phyloP scores from a whole-genome alignment of 2,797 vertebrate genomes.

The Lagodon rhomboides region DNA sequence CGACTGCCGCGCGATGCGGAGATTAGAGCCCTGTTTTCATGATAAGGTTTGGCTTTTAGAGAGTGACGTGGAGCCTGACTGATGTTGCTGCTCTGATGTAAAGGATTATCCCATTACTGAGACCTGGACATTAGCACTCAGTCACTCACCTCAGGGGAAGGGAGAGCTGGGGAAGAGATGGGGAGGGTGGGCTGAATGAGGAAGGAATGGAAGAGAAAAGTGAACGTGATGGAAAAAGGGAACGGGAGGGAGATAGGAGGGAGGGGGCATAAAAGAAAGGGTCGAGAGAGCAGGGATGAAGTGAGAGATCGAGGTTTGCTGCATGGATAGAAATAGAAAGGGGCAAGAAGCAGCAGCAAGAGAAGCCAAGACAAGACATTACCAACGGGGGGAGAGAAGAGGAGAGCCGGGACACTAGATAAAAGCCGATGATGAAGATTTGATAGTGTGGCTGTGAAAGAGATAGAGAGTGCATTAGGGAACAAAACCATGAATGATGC shows the following conservation, averaged over 20 bases:
- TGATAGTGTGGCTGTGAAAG: slow-evolving; percentile 75
- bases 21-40: slow-evolving; percentile 52
- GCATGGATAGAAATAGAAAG: slow-evolving; percentile 67
- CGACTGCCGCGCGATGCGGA: slow-evolving; percentile 23
- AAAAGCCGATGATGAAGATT: slow-evolving; percentile 81
- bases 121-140: slow-evolving; percentile 68
- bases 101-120: slow-evolving; percentile 75
- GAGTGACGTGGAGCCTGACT: slow-evolving; percentile 42
- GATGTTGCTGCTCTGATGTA: slow-evolving; percentile 58
- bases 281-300: slow-evolving; percentile 62
- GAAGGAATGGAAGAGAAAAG: slow-evolving; percentile 52
- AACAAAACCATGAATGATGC: slow-evolving; percentile 85
- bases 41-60: slow-evolving; percentile 63
- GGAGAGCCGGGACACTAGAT: slow-evolving; percentile 66
- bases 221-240: slow-evolving; percentile 60
- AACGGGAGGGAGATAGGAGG: slow-evolving; percentile 43
- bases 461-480: slow-evolving; percentile 80
- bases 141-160: slow-evolving; percentile 69
- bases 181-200: slow-evolving; percentile 23
- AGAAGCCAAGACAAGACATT: slow-evolving; percentile 59
- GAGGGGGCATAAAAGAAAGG: slow-evolving; percentile 48
- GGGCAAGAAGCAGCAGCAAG: slow-evolving; percentile 40
- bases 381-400: slow-evolving; percentile 24
- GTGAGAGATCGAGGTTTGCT: slow-evolving; percentile 54
- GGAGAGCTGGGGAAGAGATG: slow-evolving; percentile 44